These are phyloP conservation scores for Mallotus villosus DNA, from an alignment of 2,797 vertebrate species.

Conservation along the genomic window DNA sequence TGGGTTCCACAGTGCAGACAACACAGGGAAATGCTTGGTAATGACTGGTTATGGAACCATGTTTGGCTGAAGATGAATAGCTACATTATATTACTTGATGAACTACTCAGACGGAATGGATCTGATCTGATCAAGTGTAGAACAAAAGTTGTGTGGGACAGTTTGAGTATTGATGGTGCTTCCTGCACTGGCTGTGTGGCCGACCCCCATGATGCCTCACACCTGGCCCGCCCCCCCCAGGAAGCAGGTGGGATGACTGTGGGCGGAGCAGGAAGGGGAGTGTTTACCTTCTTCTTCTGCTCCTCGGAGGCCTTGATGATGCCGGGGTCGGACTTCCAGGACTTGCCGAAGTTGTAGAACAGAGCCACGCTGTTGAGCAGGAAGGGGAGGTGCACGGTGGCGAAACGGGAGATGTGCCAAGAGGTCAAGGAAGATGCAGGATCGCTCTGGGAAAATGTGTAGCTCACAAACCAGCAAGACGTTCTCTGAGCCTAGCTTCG, in stretches of 20 bases:
- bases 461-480: no score
- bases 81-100: no score
- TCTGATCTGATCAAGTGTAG: neutral
- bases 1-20: neutral
- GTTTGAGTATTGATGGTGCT: neutral
- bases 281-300: constrained; percentile 97
- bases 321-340: constrained; percentile 98
- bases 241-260: neutral
- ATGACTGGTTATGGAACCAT: no score
- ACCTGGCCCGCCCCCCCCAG: neutral
- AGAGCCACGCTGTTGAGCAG: constrained; percentile 92
- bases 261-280: neutral
- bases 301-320: constrained; percentile 99
- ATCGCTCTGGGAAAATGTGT: neutral
- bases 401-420: constrained; percentile 90
- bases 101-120: neutral
- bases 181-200: neutral
- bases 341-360: constrained; percentile 99
- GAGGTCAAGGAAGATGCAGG: constrained; percentile 80
- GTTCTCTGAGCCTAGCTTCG: no score
- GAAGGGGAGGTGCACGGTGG: constrained; percentile 94
- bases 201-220: no score
- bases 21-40: neutral
- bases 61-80: no score
- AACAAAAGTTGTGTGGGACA: no score